phyloP scores from a whole-genome alignment of 2,888 invertebrate genomes.

The Serripes groenlandicus region DNA sequence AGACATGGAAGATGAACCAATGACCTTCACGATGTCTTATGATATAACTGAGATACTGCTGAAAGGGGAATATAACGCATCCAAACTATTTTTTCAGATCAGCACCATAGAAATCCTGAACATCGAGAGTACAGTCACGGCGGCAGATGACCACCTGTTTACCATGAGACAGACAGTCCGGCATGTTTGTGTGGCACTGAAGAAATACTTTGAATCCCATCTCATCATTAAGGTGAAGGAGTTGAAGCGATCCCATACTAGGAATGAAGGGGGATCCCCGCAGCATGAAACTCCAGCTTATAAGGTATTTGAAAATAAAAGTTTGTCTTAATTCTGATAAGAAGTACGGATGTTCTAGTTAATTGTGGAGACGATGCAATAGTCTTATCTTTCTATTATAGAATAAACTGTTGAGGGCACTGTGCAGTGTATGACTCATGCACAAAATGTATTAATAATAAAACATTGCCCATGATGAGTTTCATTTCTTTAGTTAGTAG shows the following conservation, averaged over 20 bases:
- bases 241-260: constrained; percentile 86
- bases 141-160: constrained; percentile 95
- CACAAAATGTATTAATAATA: no score
- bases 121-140: constrained; percentile 87
- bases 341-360: no score
- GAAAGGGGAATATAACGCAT: neutral
- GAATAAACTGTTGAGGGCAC: no score
- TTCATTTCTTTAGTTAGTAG: no score
- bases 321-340: no score
- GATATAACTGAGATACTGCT: neutral
- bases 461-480: no score
- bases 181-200: constrained; percentile 95
- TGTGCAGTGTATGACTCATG: no score
- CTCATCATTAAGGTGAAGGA: constrained; percentile 92
- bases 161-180: constrained; percentile 96
- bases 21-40: neutral
- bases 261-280: constrained; percentile 87
- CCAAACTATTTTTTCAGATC: constrained; percentile 86
- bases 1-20: neutral
- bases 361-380: no score
- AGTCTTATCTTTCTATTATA: no score
- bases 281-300: constrained; percentile 86
- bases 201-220: constrained; percentile 97
- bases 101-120: constrained; percentile 94
- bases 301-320: no score